Base-by-base conservation (phyloP, 1,140 invertebrate species). In the Macrobrachium rosenbergii region DNA sequence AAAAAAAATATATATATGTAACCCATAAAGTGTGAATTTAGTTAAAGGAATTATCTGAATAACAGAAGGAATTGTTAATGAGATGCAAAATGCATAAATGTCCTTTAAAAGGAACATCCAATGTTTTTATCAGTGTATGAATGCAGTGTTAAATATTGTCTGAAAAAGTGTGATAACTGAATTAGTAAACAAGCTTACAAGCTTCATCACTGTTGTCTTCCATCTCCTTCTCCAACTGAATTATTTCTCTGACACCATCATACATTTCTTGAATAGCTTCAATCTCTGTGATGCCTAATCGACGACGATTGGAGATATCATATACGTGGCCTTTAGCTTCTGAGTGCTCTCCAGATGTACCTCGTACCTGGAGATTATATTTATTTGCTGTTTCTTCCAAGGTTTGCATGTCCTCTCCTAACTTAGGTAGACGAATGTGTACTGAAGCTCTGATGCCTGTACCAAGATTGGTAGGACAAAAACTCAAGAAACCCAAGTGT, bases 241-340 rank as follows among this genome's bases (percentile, higher is more conserved):
- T 95, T 76, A 96, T 91, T 89, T 95, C 94, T 43, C 92, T 89
- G 86, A 97, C 93, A 0, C 97, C 96, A n/a, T 95, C 95, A 58
- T 95, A 94, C 91, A 97, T 97, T 90, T 98, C 96, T 90, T 96
- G 95, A 83, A 97, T 96, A 21, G 95, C 95, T 90, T 96, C 95
- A 67, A 95, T 93, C 92, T 98, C 97, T 14, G 94, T 95, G 8
- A 96, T 92, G 16, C 95, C 95, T 88, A 98, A 92, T 89, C 95
- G 95, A 90, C 97, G 95, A 90, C 96, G 96, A 92, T 97, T 97
- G 19, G 95, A 94, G 45, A 97, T 94, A 87, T 93, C 93, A 89
- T 93, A 93, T 11, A 93, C 91, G 43, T 92, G 92, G 62, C 91
- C 92, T 58, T 90, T 91, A 73, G 89, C 89, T 69, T 92, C 92